A percentile compares a stretch with the other conserved stretches of the same genome.
These are phyloP conservation scores for Noctua pronuba DNA, from an alignment of 2,888 invertebrate genomes.

Conservation along the genomic window DNA sequence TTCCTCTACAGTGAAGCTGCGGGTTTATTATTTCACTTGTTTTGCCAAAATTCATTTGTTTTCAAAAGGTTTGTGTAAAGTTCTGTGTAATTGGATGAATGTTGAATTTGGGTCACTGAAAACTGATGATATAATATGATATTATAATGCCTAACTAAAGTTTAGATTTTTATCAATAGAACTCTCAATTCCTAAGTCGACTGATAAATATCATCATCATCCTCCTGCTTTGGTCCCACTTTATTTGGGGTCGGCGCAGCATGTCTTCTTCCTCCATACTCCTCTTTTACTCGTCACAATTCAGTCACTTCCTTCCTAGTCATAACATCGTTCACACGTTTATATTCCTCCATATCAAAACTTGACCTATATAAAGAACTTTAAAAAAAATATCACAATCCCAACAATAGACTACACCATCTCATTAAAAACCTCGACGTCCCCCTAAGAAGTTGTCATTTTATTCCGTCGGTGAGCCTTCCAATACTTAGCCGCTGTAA, in stretches of 20 bases:
- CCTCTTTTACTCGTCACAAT: no score
- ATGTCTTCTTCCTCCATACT: no score
- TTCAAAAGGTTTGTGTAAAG: conserved; percentile 13
- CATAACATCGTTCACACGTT: no score
- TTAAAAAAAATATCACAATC: conserved; percentile 16
- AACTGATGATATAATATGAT: background rate
- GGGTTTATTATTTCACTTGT: conserved; percentile 41
- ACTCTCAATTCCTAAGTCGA: background rate
- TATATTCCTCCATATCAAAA: no score
- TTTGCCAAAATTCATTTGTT: conserved; percentile 43
- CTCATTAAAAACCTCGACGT: conserved; percentile 50
- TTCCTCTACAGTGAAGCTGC: conserved; percentile 23
- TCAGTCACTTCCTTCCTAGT: no score
- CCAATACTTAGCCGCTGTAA: conserved; percentile 73
- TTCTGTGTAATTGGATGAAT: background rate
- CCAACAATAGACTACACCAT: conserved; percentile 43
- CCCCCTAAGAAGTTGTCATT: conserved; percentile 59
- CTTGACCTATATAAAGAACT: background rate
- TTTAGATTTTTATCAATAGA: background rate
- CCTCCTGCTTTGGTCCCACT: no score
- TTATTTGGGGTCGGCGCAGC: no score
- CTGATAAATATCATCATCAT: background rate
- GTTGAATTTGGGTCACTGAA: background rate
- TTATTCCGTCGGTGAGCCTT: conserved; percentile 65
- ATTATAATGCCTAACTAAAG: no score